Evolutionary conservation across 2,888 invertebrate species (phyloP).

Genomic region (Unio delphinus): DNA sequence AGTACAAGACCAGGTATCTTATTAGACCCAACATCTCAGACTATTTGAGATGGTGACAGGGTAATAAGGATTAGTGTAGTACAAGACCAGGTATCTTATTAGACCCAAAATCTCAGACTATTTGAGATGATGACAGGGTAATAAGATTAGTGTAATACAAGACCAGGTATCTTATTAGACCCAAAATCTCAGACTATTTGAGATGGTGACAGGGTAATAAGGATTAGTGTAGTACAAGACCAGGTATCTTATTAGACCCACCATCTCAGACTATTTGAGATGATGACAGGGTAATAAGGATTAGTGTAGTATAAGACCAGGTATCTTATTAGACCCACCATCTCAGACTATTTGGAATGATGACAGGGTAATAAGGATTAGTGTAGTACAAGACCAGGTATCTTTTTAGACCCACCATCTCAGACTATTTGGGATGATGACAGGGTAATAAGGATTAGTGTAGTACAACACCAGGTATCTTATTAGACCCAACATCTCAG

Average conservation of each 20-base stretch:
- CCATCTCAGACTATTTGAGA: no score
- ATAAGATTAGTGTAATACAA: neutral
- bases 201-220: conserved; percentile 66
- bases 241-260: no score
- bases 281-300: neutral
- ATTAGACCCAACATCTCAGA: conserved; percentile 63
- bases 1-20: neutral
- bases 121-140: conserved; percentile 68
- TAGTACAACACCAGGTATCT: neutral
- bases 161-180: neutral
- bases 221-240: no score
- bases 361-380: conserved; percentile 52
- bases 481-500: conserved; percentile 52
- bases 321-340: conserved; percentile 36
- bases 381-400: neutral
- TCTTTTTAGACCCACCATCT: conserved; percentile 43
- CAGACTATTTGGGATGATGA: conserved; percentile 66
- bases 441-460: conserved; percentile 44
- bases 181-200: conserved; percentile 63
- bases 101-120: conserved; percentile 56
- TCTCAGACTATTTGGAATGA: conserved; percentile 66
- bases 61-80: conserved; percentile 16
- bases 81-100: neutral
- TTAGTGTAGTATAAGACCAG: neutral
- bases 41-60: conserved; percentile 67